Percentiles rank a stretch among this genome's conserved stretches.
Conservation (phyloP, 1,140 invertebrate genomes). For the Ceratosolen solmsi region DNA sequence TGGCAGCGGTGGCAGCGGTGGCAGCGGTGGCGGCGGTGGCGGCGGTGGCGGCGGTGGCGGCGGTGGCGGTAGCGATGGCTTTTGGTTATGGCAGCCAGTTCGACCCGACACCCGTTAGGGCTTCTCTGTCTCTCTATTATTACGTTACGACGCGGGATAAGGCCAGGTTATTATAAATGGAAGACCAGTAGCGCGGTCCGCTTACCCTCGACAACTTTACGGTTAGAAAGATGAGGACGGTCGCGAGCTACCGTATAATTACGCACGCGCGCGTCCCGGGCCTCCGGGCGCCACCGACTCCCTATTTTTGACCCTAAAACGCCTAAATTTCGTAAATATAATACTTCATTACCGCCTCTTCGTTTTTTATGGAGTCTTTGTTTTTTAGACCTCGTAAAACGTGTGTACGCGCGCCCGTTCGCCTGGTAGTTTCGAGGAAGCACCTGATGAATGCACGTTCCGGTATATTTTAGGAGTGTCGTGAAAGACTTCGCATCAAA, state of each 20-base stretch:
- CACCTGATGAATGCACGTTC: conserved; percentile 51
- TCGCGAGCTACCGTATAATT: conserved; percentile 72
- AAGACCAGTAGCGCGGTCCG: conserved; percentile 70
- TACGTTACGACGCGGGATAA: conserved; percentile 64
- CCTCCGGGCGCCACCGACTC: conserved; percentile 54
- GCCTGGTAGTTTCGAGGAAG: conserved; percentile 51
- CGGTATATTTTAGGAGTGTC: conserved; percentile 52
- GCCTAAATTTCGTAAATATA: conserved; percentile 55
- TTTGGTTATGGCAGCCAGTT: conserved; percentile 64
- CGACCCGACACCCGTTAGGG: neutral
- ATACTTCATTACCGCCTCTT: conserved; percentile 59
- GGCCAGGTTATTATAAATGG: conserved; percentile 66
- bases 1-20: neutral
- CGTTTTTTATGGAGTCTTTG: conserved; percentile 55
- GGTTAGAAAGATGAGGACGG: conserved; percentile 63
- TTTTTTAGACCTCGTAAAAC: conserved; percentile 60
- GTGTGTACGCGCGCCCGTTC: conserved; percentile 60
- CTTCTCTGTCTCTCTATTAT: conserved; percentile 62
- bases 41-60: conserved; percentile 52
- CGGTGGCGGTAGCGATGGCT: too few relatives aligned
- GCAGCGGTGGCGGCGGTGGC: conserved; percentile 59
- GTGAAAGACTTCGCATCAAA: conserved; percentile 46
- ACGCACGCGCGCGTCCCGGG: conserved; percentile 62
- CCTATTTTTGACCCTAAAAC: conserved; percentile 52
- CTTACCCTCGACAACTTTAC: conserved; percentile 65